phyloP scores from a whole-genome alignment of 2,797 vertebrate species.

The Morelia viridis region DNA sequence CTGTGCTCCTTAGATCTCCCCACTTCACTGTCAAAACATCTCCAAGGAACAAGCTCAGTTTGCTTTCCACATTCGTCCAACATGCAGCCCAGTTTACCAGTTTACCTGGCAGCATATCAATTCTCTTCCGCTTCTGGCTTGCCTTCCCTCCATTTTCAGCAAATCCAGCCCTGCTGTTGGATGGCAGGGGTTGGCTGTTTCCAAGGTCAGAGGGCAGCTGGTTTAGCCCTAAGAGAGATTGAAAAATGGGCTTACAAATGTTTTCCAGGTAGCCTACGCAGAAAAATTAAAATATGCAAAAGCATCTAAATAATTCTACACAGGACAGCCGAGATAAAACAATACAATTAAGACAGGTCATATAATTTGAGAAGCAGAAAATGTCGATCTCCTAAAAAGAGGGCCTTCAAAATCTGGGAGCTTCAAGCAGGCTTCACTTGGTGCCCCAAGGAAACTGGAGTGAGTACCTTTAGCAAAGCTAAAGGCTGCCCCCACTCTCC shows the following conservation, averaged over 20 bases:
- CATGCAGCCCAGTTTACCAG: slow-evolving; percentile 69
- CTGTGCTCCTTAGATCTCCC: background rate
- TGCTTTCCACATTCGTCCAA: background rate
- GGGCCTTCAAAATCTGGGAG: background rate
- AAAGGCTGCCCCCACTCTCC: no score
- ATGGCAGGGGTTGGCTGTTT: slow-evolving; percentile 81
- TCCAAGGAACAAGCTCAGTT: background rate
- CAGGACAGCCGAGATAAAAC: background rate
- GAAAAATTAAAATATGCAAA: background rate
- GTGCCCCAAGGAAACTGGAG: no score
- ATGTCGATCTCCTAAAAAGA: background rate
- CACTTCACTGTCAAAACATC: background rate
- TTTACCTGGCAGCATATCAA: slow-evolving; percentile 82
- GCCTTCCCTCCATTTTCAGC: slow-evolving; percentile 82
- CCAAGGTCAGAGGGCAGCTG: slow-evolving; percentile 85
- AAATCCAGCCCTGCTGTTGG: slow-evolving; percentile 75
- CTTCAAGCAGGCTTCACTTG: background rate
- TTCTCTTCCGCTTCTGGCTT: slow-evolving; percentile 86
- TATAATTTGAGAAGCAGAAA: background rate
- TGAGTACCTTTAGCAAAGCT: background rate
- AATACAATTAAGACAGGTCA: background rate
- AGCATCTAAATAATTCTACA: background rate
- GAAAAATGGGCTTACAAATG: slow-evolving; percentile 31
- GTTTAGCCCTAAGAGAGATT: slow-evolving; percentile 83
- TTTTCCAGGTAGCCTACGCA: background rate